A percentile compares a stretch with the other conserved stretches of the same genome.
These are phyloP conservation scores for Neofelis nebulosa DNA, from an alignment of 2,113 vertebrate genomes.

Conservation along the genomic window DNA sequence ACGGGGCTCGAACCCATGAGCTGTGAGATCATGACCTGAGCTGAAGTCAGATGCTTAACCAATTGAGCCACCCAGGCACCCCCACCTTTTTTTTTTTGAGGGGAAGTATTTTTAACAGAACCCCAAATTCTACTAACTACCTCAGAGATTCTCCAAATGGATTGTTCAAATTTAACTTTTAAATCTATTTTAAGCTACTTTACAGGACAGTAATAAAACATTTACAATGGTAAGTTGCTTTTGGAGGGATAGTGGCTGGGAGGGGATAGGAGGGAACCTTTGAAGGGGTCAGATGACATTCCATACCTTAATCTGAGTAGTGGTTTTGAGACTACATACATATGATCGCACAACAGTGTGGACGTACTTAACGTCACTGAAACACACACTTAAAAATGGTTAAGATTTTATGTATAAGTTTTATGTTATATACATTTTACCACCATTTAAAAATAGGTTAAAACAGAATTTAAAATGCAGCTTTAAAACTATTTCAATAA, in stretches of 20 bases:
- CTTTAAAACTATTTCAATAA: background rate
- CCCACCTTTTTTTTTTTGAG: too few species aligned
- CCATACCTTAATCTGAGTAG: background rate
- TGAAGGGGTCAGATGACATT: background rate
- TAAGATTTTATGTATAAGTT: background rate
- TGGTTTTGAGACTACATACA: background rate
- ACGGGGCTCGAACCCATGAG: too few species aligned
- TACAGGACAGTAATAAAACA: background rate
- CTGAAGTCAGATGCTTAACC: too few species aligned
- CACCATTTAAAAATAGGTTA: background rate
- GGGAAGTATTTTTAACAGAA: background rate
- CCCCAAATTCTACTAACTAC: background rate
- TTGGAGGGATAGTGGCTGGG: background rate
- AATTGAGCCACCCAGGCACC: too few species aligned
- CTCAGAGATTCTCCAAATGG: background rate
- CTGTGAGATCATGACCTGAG: too few species aligned
- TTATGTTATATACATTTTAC: background rate
- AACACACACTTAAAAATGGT: background rate
- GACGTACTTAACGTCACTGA: background rate
- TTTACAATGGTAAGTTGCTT: background rate
- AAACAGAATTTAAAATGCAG: background rate
- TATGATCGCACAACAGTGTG: background rate
- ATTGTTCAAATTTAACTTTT: background rate
- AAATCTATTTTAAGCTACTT: background rate
- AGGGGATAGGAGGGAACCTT: background rate